Conservation (phyloP, 2,113 vertebrate genomes). For the Strix uralensis region DNA sequence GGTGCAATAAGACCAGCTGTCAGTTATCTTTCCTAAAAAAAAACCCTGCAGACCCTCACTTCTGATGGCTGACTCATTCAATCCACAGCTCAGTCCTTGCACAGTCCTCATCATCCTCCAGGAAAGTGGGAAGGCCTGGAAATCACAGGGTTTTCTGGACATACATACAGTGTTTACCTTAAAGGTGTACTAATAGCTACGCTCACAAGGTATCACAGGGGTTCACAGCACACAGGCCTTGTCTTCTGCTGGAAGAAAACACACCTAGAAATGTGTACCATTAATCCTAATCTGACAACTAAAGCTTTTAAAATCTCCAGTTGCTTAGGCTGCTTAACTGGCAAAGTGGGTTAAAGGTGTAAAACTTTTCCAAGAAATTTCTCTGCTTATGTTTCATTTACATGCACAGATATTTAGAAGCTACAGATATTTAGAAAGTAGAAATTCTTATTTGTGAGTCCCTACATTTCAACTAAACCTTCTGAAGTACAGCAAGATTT, state of each 20-base stretch:
- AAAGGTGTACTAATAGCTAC: not conserved
- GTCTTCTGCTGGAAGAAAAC: not conserved
- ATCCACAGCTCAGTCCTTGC: not conserved
- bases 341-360: fast-evolving
- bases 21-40: not conserved
- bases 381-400: not conserved
- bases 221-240: not conserved
- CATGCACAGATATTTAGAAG: not conserved
- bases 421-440: not conserved
- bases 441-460: fast-evolving
- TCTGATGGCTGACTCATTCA: not conserved
- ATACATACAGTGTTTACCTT: not conserved
- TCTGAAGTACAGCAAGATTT: not conserved
- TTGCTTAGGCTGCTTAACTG: not conserved
- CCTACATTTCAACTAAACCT: not conserved
- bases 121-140: not conserved
- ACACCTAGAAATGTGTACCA: not conserved
- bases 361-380: not conserved
- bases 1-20: not conserved
- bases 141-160: not conserved
- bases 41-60: not conserved
- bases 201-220: not conserved
- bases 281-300: not conserved
- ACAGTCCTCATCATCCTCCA: not conserved
- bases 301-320: not conserved